Conservation (phyloP, 2,113 vertebrate species). For the Cryptomyrus ogoouensis region DNA sequence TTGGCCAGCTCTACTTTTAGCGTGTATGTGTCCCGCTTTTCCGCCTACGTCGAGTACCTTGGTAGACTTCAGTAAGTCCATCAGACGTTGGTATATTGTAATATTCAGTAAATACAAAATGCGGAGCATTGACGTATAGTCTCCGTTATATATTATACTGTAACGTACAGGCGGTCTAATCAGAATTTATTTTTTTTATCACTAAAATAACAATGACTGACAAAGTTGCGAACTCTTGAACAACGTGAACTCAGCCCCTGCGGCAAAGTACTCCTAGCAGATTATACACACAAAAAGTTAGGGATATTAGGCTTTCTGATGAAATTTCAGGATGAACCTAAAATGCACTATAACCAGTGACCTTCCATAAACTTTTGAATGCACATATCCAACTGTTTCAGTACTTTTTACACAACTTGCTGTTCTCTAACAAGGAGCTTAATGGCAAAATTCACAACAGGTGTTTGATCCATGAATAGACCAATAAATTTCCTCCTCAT, state of each 20-base stretch:
- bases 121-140: background rate
- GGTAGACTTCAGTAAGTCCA: background rate
- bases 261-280: background rate
- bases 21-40: background rate
- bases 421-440: too few species aligned
- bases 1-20: background rate
- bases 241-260: background rate
- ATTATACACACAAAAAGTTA: background rate
- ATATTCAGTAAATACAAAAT: background rate
- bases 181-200: background rate
- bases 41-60: background rate
- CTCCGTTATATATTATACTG: background rate
- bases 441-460: too few species aligned
- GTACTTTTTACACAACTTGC: too few species aligned
- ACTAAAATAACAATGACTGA: background rate
- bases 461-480: too few species aligned
- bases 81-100: background rate
- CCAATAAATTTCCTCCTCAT: too few species aligned
- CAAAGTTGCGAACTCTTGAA: background rate
- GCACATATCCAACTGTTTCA: too few species aligned
- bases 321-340: too few species aligned
- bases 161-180: background rate
- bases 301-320: too few species aligned
- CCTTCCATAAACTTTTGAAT: too few species aligned
- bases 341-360: too few species aligned